Base-by-base conservation (phyloP, 2,113 vertebrate species). In the Oncorhynchus clarkii region DNA sequence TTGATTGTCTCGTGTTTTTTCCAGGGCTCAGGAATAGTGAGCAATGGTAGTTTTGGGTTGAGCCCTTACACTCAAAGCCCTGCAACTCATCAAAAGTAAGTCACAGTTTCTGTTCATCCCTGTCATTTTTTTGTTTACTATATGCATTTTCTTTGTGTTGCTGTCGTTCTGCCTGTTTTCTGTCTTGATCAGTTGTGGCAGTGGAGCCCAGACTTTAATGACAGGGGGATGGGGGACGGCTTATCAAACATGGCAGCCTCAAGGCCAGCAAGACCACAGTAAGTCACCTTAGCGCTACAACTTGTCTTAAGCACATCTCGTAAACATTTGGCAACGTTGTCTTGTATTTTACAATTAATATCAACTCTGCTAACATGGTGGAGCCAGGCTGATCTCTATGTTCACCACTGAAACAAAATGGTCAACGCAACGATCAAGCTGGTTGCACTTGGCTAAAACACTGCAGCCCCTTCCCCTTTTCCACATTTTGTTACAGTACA, bases 181-280 rank as follows among this genome's bases (percentile, higher is more conserved):
- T 48, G 31, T 68, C 18, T 64, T 73, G 12, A 48, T 29, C 54
- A 27, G 77, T 75, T 83, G 65, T 59, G 85, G 75, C 77, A 98
- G 97, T 72, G 95, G 96, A 84, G 96, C 91, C 82, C 97, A 97
- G 78, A 94, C 97, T 22, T 97, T 98, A 86, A 93, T 98, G 94
- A 94, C 97, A 0, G 96, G 97, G 54, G 96, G 97, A 72, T 99
- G 97, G 98, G 96, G 97, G 75, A 96, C 93, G 77, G 95, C 96
- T 85, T 98, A 98, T 91, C 98, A 97, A 93, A 94, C 97, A 13
- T 99, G 97, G 97, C 97, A 98, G 91, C 95, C 95, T 81, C 95
- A 96, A 72, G 85, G 93, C 67, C 97, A 97, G 78, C 96, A 98
- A 89, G 95, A 98, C 82, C 96, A 96, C 87, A 92, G 97, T 98